Evolutionary conservation across 2,888 invertebrate species (phyloP).

Genomic region (Andrena haemorrhoa): DNA sequence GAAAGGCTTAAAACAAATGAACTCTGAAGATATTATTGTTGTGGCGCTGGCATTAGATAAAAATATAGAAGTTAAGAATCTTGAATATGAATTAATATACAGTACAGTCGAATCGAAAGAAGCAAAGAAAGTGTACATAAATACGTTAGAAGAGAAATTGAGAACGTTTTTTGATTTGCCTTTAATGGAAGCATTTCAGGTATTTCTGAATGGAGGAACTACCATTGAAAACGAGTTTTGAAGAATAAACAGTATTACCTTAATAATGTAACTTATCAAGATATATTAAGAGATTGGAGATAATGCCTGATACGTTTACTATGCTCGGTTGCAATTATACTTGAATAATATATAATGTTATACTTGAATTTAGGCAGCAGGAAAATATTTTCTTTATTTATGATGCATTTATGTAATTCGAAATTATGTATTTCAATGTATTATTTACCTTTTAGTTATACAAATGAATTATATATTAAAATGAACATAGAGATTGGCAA

Average conservation of each 20-base stretch:
- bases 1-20: constrained; percentile 31
- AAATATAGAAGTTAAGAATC: constrained; percentile 25
- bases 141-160: constrained; percentile 25
- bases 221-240: background rate
- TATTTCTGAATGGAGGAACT: constrained; percentile 49
- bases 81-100: constrained; percentile 32
- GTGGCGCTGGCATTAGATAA: constrained; percentile 36
- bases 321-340: no score
- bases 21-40: constrained; percentile 28
- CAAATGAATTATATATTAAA: background rate
- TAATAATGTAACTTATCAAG: background rate
- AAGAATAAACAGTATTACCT: background rate
- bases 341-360: no score
- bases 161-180: constrained; percentile 28
- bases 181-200: constrained; percentile 41
- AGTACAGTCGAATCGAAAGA: background rate
- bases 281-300: background rate
- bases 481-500: background rate
- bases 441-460: background rate
- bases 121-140: background rate
- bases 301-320: background rate
- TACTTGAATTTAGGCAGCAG: background rate
- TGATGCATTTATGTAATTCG: background rate
- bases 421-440: background rate
- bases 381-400: background rate